phyloP scores from a whole-genome alignment of 1,140 invertebrate genomes.

The Achatina immaculata region DNA sequence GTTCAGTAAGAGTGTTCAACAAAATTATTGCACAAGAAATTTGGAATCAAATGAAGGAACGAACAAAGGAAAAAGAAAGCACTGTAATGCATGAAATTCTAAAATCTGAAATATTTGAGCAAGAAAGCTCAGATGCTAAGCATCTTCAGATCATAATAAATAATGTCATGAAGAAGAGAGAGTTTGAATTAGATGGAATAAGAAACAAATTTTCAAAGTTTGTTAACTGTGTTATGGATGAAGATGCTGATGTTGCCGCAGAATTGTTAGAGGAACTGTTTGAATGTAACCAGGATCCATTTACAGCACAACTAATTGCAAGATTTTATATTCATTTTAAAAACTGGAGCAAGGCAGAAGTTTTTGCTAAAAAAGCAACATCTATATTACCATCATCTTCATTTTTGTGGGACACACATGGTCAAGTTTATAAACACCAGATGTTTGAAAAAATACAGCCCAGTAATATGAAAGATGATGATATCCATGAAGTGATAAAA shows the following conservation, averaged over 20 bases:
- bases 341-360: constrained; percentile 47
- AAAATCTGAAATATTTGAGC: constrained; percentile 30
- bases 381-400: constrained; percentile 42
- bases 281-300: constrained; percentile 46
- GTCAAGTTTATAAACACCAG: constrained; percentile 47
- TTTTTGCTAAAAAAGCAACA: constrained; percentile 43
- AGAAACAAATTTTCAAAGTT: constrained; percentile 48
- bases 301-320: constrained; percentile 50
- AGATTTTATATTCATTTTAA: constrained; percentile 48
- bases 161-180: constrained; percentile 46
- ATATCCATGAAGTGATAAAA: constrained; percentile 32
- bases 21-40: constrained; percentile 44
- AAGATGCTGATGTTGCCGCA: constrained; percentile 42
- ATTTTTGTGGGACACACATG: constrained; percentile 52
- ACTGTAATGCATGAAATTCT: constrained; percentile 42
- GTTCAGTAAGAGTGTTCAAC: constrained; percentile 41
- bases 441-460: constrained; percentile 31
- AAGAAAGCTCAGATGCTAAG: constrained; percentile 16
- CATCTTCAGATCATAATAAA: constrained; percentile 43
- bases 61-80: constrained; percentile 30
- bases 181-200: constrained; percentile 28
- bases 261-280: constrained; percentile 40
- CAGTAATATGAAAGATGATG: constrained; percentile 11
- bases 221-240: constrained; percentile 42
- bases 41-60: constrained; percentile 31